A percentile compares a stretch with the other conserved stretches of the same genome.
These are phyloP conservation scores for Macropus fuliginosus DNA, from an alignment of 2,797 vertebrate genomes.

Conservation along the genomic window DNA sequence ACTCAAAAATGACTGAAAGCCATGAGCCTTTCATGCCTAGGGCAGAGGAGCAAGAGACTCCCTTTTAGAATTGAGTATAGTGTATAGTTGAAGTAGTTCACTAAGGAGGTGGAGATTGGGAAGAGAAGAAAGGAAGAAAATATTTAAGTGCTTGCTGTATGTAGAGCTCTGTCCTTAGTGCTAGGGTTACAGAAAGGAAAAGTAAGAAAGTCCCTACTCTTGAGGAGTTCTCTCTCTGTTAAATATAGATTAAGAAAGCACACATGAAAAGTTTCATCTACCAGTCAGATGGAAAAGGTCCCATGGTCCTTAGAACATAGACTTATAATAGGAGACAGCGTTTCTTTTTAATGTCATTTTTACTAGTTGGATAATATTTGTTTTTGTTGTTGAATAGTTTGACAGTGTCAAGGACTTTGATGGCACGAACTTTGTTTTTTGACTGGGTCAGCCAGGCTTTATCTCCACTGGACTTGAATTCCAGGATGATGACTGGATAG, in stretches of 20 bases:
- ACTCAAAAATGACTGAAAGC: background rate
- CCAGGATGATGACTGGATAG: background rate
- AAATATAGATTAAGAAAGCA: background rate
- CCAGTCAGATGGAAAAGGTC: background rate
- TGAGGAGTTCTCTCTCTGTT: background rate
- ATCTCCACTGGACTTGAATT: background rate
- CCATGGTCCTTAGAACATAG: too few relatives aligned
- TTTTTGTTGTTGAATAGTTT: background rate
- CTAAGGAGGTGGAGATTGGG: background rate
- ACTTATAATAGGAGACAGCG: background rate
- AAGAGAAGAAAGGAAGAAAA: background rate
- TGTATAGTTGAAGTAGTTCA: background rate
- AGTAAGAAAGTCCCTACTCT: background rate
- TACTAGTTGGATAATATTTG: background rate
- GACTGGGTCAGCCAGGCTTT: background rate
- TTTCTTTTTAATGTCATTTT: background rate
- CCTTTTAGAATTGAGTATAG: background rate
- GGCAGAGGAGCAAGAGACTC: background rate
- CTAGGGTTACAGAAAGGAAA: too few relatives aligned
- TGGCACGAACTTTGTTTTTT: background rate
- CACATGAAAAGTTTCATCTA: background rate
- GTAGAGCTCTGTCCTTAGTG: too few relatives aligned
- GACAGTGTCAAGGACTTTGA: background rate
- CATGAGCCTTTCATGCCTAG: background rate
- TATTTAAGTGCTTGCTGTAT: background rate